Base-by-base conservation (phyloP, 2,113 vertebrate genomes). In the Toxotes jaculatrix region DNA sequence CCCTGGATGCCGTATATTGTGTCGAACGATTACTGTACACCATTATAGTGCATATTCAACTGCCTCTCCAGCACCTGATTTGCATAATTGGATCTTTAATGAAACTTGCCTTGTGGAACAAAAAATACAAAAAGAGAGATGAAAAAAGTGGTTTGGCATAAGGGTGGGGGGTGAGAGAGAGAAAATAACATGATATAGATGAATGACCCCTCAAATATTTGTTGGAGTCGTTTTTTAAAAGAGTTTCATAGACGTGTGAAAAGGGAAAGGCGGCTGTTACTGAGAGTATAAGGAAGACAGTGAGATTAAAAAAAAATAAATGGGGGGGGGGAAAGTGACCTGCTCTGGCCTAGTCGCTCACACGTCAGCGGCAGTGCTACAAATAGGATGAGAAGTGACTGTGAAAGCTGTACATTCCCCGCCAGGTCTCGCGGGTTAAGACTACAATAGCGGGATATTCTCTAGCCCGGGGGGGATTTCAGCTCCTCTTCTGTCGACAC, bases 51-150 rank as follows among this genome's bases (percentile, higher is more conserved):
- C 95, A 93, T 95, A 96, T 97, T 97, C 96, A 95, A 92, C 96
- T 95, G 96, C 95, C 95, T 96, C 92, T 96, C 94, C 92, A 95
- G 94, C 95, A 95, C 94, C 94, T 95, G 79, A 97, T 98, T 97
- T 98, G 96, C 97, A 98, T 98, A 97, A 98, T 97, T 97, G 96
- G 96, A 97, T 96, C 95, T 97, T 96, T 94, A 96, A 96, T 95
- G 96, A 97, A 97, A 97, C 96, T 97, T 97, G 95, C 96, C 96
- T 94, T 88, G 94, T 94, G 93, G 92, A 95, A 94, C 86, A 93
- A 91, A 94, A 93, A 88, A 91, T 49, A 90, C 68, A 89, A 88
- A 87, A 88, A 83, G 79, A 81, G 70, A 87, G 55, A 87, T 76
- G 77, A 67, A 87, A 83, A 77, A 67, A 84, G 70, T 82, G 73